Evolutionary conservation across 2,113 vertebrate genomes (phyloP), one percentile per base, ranked within the genome.

Genomic region (Proterorhinus semilunaris): DNA sequence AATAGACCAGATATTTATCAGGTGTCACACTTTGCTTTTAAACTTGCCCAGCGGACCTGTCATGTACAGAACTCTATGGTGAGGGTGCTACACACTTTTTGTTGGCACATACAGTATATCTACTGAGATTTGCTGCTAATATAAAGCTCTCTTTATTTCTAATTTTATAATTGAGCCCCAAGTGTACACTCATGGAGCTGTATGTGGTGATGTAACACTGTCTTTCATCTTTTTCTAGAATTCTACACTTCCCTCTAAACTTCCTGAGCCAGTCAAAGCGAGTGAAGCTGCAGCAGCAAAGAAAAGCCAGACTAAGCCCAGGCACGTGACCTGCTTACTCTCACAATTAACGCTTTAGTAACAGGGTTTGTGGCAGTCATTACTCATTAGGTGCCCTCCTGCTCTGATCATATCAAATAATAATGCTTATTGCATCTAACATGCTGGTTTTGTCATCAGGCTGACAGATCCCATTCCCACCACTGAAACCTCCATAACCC

Each of bases 1-100:
- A 96, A 94, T 88, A 94, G 98, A 72, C 98, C 98, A 5, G 98
- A 99, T 86, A 96, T 99, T 87, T 99, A 96, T 90, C 98, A 96
- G 83, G 95, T 99, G 76, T 98, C 98, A 78, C 90, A 94, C 91
- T 97, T 98, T 89, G 95, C 97, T 65, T 99, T 98, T 90, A 98
- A 95, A 80, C 86, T 96, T 55, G 92, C 94, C 65, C 95, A 96
- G 88, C 94, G 93, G 83, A 97, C 98, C 6, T 98, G 96, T 70
- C 95, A 96, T 0, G 88, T 99, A 80, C 95, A 94, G 81, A 99
- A 99, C n/a, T 87, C 94, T 52, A 95, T 95, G 95, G 98, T 99
- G 67, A 87, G 89, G 89, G 43, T 71, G 11, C 66, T 61, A 75
- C 59, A 51, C 49, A 11, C 15, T 10, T 6, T 6, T 42, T 10